phyloP scores from a whole-genome alignment of 2,888 invertebrate genomes.

The Argyresthia albistria region DNA sequence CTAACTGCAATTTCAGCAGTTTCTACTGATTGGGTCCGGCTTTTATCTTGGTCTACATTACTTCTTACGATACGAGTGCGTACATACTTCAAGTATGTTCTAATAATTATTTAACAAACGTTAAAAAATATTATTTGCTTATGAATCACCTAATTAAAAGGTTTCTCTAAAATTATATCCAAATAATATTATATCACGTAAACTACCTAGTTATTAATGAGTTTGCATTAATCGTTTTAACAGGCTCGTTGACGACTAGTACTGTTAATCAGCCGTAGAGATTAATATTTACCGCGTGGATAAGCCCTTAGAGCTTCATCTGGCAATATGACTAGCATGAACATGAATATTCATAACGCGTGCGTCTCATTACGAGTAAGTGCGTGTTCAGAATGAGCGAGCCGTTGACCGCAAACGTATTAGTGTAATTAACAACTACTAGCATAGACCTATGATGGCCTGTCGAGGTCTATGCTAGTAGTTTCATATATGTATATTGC shows the following conservation, averaged over 20 bases:
- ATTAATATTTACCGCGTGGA: slow-evolving; percentile 35
- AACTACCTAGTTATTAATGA: background rate
- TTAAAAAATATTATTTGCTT: too few relatives aligned
- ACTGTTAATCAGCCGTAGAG: slow-evolving; percentile 25
- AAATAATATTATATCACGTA: too few relatives aligned
- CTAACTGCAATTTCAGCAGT: slow-evolving; percentile 29
- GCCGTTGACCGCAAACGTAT: too few relatives aligned
- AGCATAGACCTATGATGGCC: too few relatives aligned
- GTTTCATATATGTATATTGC: too few relatives aligned
- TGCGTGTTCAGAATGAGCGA: background rate
- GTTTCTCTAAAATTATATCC: too few relatives aligned
- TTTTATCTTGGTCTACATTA: slow-evolving; percentile 16
- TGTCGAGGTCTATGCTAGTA: too few relatives aligned
- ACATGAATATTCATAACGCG: slow-evolving; percentile 43
- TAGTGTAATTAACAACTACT: too few relatives aligned
- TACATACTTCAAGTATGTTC: too few relatives aligned
- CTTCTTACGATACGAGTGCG: too few relatives aligned
- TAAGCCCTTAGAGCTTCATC: slow-evolving; percentile 42
- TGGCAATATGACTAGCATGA: slow-evolving; percentile 25
- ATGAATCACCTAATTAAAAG: too few relatives aligned
- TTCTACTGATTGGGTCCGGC: slow-evolving; percentile 28
- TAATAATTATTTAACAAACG: too few relatives aligned
- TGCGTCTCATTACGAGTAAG: slow-evolving; percentile 29
- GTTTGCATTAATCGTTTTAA: background rate
- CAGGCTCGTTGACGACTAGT: slow-evolving; percentile 10